Percentiles rank a stretch among this genome's conserved stretches.
Evolutionary conservation across 2,888 invertebrate genomes (phyloP).

Genomic region (Beris morrisii): DNA sequence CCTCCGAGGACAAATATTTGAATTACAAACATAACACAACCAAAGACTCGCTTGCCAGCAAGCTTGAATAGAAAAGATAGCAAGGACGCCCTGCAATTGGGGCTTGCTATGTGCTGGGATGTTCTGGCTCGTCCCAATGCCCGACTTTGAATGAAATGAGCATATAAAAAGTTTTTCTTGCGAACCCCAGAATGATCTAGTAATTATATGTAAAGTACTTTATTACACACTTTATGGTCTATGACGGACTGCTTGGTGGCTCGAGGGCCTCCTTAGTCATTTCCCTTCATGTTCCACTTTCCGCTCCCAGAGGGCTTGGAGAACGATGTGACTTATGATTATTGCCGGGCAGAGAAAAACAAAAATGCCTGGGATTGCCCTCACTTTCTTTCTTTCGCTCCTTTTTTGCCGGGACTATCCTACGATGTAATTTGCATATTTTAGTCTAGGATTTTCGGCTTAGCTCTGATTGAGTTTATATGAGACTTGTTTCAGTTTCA

Average conservation of each 20-base stretch:
- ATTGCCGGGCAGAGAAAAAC: conserved; percentile 21
- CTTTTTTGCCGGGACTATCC: conserved; percentile 8
- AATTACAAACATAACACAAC: no score
- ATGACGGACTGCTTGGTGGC: conserved; percentile 20
- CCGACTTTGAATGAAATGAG: conserved; percentile 19
- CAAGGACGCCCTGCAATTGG: background rate
- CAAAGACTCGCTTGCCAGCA: no score
- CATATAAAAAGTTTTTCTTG: conserved; percentile 27
- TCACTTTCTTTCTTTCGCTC: conserved; percentile 1
- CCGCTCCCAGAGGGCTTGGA: background rate
- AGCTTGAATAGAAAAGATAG: background rate
- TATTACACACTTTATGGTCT: conserved; percentile 36
- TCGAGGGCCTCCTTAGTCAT: conserved; percentile 4
- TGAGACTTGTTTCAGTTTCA: conserved; percentile 33
- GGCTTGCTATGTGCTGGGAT: no score
- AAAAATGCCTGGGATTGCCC: background rate
- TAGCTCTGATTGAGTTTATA: conserved; percentile 33
- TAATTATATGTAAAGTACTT: conserved; percentile 37
- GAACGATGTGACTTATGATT: conserved; percentile 31
- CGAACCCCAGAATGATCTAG: conserved; percentile 23
- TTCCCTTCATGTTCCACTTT: background rate
- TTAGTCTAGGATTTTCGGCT: conserved; percentile 33
- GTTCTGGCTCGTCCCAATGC: no score
- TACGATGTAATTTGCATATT: conserved; percentile 35
- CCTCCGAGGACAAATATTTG: no score